phyloP scores from a whole-genome alignment of 64 coral and sea anemone genomes.

The Catalaphyllia jardinei region DNA sequence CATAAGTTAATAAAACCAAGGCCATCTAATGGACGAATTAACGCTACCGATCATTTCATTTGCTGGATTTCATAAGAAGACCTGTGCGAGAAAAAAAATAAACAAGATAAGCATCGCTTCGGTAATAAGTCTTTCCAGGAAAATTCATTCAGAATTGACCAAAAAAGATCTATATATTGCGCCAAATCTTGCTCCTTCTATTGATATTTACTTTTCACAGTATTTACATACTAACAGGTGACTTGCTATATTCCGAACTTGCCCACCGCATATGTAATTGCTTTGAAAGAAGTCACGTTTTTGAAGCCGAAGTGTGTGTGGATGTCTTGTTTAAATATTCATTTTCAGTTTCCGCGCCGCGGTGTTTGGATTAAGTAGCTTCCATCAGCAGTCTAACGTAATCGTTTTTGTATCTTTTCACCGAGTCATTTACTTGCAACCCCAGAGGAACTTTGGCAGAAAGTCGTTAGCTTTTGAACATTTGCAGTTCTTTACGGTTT shows the following conservation, averaged over 20 bases:
- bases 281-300: slow-evolving; percentile 21
- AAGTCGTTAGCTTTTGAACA: neutral
- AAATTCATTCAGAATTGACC: neutral
- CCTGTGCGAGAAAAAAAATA: neutral
- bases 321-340: neutral
- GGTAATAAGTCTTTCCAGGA: too few relatives aligned
- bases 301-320: neutral
- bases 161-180: neutral
- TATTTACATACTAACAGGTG: slow-evolving; percentile 39
- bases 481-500: neutral
- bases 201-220: neutral
- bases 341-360: neutral
- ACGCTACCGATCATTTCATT: neutral
- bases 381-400: neutral
- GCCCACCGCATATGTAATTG: slow-evolving; percentile 18
- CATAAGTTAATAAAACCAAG: neutral
- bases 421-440: neutral
- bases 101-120: neutral
- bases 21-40: neutral
- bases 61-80: neutral
- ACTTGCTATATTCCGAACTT: neutral
- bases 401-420: neutral
- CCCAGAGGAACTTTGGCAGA: neutral
- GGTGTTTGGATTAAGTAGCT: neutral
- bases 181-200: neutral